Evolutionary conservation across 2,797 vertebrate genomes (phyloP).

Genomic region (Trematocara caparti): DNA sequence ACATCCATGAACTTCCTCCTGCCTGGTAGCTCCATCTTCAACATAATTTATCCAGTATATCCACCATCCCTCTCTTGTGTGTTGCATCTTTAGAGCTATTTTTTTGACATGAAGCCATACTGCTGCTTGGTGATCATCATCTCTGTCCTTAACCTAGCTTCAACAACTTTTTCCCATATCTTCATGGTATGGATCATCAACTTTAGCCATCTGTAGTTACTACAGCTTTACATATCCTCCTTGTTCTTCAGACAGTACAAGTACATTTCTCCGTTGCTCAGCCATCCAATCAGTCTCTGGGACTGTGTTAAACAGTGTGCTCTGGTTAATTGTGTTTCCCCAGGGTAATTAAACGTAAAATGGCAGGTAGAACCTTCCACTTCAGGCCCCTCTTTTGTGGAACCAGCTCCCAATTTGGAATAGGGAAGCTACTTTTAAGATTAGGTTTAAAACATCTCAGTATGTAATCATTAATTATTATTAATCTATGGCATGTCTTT

Average conservation of each 20-base stretch:
- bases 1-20: background rate
- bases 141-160: background rate
- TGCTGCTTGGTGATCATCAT: background rate
- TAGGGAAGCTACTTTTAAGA: accelerated
- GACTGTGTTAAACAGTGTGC: background rate
- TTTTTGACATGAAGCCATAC: background rate
- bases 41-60: background rate
- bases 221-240: background rate
- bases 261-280: background rate
- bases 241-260: background rate
- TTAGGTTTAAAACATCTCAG: background rate
- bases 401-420: background rate
- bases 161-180: too few relatives aligned
- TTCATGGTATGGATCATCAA: background rate
- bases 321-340: background rate
- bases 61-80: background rate
- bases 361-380: background rate
- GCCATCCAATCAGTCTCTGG: accelerated
- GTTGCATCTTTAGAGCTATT: background rate
- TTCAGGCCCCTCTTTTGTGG: background rate
- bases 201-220: background rate
- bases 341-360: background rate
- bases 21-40: background rate
- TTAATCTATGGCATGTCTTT: background rate
- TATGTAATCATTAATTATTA: background rate